These are phyloP conservation scores for Mus spicilegus DNA, from an alignment of 2,113 vertebrate genomes.

Conservation along the genomic window DNA sequence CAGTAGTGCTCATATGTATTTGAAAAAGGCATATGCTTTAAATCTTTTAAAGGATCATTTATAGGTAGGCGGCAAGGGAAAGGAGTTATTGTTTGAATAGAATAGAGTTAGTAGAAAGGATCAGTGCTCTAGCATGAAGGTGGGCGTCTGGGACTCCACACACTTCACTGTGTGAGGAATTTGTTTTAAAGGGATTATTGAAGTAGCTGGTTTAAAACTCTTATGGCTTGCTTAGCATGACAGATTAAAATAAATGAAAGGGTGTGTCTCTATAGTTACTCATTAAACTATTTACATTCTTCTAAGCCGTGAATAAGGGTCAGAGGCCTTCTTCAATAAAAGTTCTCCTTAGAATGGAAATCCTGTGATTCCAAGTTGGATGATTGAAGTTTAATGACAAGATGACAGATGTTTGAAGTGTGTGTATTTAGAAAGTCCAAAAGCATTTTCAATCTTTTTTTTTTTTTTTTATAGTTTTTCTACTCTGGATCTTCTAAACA, in stretches of 20 bases:
- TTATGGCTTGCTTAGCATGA: slow-evolving; percentile 37
- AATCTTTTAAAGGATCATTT: slow-evolving; percentile 1
- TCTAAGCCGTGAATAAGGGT: slow-evolving; percentile 26
- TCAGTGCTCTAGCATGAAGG: background rate
- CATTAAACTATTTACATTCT: slow-evolving; percentile 36
- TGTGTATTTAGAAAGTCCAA: slow-evolving; percentile 52
- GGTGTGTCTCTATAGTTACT: background rate
- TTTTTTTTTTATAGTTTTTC: background rate
- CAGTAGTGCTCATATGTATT: background rate
- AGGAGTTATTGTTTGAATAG: slow-evolving; percentile 42
- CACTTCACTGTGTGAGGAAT: slow-evolving; percentile 40
- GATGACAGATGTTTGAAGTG: slow-evolving; percentile 56
- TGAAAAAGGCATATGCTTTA: slow-evolving; percentile 24
- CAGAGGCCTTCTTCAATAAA: slow-evolving; percentile 39
- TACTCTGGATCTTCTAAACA: slow-evolving; percentile 34
- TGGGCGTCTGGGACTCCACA: background rate
- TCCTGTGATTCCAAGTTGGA: background rate
- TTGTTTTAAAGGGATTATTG: slow-evolving; percentile 49
- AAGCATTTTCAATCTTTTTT: slow-evolving; percentile 59
- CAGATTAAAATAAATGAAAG: slow-evolving; percentile 47
- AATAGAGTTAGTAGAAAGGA: background rate
- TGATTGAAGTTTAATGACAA: slow-evolving; percentile 51
- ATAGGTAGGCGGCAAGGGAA: background rate
- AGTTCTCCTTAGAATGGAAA: slow-evolving; percentile 29
- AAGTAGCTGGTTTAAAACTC: slow-evolving; percentile 53